Conservation (phyloP, 2,797 vertebrate genomes). For the Adrianichthys oophorus region DNA sequence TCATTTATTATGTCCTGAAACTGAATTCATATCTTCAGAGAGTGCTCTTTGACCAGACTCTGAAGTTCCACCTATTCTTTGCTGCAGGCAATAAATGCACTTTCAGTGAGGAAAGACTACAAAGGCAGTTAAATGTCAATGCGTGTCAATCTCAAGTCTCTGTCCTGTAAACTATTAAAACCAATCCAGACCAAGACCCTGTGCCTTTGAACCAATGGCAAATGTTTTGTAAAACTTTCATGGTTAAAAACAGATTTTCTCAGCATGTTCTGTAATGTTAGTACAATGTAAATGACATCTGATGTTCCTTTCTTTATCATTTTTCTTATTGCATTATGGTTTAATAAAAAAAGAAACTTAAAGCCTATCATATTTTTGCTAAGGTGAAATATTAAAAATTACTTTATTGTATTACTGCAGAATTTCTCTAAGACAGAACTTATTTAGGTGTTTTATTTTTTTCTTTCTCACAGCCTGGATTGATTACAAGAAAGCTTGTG, state of each 20-base stretch:
- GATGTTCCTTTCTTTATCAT: too few species aligned
- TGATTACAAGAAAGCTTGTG: too few species aligned
- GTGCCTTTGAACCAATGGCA: neutral
- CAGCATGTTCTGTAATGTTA: neutral
- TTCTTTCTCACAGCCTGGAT: too few species aligned
- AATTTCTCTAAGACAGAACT: too few species aligned
- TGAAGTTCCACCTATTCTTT: constrained; percentile 4
- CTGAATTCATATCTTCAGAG: constrained; percentile 1
- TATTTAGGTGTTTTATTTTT: too few species aligned
- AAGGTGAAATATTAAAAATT: too few species aligned
- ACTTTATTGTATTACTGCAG: too few species aligned
- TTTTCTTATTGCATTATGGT: neutral
- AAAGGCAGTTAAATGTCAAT: constrained; percentile 18
- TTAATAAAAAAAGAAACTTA: neutral
- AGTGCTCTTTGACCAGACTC: neutral
- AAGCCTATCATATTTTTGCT: too few species aligned
- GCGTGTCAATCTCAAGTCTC: constrained; percentile 1
- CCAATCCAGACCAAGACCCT: neutral
- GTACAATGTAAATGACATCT: neutral
- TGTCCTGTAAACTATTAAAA: neutral
- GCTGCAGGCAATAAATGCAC: constrained; percentile 11
- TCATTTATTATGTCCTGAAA: neutral
- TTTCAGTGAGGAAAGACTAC: constrained; percentile 7
- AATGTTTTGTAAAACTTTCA: neutral
- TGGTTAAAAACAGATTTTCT: neutral